Conservation (phyloP, 2,113 vertebrate genomes). For the Epinephelus moara region DNA sequence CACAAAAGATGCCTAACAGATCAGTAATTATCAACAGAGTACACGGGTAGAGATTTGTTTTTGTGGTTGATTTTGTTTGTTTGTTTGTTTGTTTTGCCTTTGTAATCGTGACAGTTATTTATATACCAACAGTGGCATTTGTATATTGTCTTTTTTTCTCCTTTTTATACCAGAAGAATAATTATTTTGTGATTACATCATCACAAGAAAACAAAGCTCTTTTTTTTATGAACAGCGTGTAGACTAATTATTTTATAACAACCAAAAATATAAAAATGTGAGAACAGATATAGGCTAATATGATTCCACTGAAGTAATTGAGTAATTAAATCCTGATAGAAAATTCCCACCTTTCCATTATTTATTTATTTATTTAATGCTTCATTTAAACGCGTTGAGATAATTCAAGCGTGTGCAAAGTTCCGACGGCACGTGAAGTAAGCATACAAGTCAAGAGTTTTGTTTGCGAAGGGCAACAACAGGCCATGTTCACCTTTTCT, state of each 20-base stretch:
- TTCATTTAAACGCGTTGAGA: background rate
- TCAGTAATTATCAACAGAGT: background rate
- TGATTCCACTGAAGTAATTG: no score
- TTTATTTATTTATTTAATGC: background rate
- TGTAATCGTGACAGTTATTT: background rate
- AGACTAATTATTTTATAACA: no score
- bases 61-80: background rate
- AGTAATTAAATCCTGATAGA: background rate
- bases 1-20: background rate
- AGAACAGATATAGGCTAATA: no score
- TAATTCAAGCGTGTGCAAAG: rapidly evolving
- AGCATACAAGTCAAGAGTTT: slow-evolving; percentile 1
- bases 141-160: background rate
- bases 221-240: background rate
- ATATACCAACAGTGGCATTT: background rate
- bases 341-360: background rate
- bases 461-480: background rate
- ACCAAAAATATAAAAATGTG: no score
- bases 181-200: background rate
- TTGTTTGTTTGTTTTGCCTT: background rate
- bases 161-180: background rate
- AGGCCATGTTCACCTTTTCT: background rate
- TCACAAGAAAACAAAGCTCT: background rate
- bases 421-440: slow-evolving; percentile 36
- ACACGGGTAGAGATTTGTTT: background rate